phyloP scores from a whole-genome alignment of 2,797 vertebrate genomes.

The Hydrocynus forskahlii region DNA sequence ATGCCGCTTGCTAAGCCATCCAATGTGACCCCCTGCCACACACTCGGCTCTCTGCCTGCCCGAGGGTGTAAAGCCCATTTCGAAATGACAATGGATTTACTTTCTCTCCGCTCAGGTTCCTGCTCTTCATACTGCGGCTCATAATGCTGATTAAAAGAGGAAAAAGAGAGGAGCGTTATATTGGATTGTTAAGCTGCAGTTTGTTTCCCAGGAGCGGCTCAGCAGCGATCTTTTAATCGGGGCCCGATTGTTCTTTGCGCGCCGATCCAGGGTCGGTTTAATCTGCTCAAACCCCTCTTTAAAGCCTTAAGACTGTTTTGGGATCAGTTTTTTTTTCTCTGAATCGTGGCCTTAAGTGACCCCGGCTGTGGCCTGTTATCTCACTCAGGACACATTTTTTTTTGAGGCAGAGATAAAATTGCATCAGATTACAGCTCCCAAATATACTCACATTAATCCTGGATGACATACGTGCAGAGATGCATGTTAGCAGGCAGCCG shows the following conservation, averaged over 20 bases:
- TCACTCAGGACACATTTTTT: conserved; percentile 51
- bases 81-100: conserved; percentile 49
- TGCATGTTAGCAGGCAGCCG: background rate
- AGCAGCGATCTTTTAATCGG: conserved; percentile 1
- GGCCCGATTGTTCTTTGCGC: background rate
- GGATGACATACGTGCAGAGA: background rate
- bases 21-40: conserved; percentile 3
- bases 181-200: conserved; percentile 29
- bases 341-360: conserved; percentile 39
- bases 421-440: background rate
- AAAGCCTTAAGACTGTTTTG: background rate
- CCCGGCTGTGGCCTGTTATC: conserved; percentile 55
- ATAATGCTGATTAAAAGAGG: conserved; percentile 50
- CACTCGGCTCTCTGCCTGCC: background rate
- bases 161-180: conserved; percentile 45
- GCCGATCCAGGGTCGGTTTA: conserved; percentile 27
- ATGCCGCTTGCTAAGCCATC: background rate
- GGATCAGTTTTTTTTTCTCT: conserved; percentile 7
- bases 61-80: conserved; percentile 50
- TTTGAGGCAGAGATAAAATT: conserved; percentile 9
- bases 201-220: conserved; percentile 28
- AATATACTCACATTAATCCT: conserved; percentile 1
- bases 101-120: conserved; percentile 22
- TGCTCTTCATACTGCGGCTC: conserved; percentile 17
- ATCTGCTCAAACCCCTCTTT: background rate